Conservation (phyloP, 2,113 vertebrate genomes). For the Calyptomena viridis region DNA sequence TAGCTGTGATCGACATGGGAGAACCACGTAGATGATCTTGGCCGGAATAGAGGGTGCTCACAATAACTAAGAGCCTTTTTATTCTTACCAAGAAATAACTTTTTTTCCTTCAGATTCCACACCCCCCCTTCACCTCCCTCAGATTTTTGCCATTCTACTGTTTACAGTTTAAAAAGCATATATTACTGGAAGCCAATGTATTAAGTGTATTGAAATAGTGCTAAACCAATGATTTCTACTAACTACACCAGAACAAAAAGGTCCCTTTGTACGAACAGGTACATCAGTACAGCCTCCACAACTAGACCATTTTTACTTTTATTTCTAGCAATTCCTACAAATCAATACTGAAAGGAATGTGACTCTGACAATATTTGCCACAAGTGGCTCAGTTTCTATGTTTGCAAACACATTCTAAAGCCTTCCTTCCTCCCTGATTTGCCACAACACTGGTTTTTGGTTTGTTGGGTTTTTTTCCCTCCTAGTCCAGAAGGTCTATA, state of each 20-base stretch:
- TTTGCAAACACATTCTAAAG: background rate
- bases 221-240: background rate
- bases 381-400: background rate
- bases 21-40: background rate
- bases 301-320: background rate
- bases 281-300: background rate
- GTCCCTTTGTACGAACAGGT: background rate
- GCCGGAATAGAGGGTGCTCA: background rate
- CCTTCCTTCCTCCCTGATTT: rapidly evolving
- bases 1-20: background rate
- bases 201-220: background rate
- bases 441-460: background rate
- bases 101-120: background rate
- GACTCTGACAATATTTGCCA: background rate
- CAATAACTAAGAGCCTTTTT: background rate
- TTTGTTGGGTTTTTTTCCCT: rapidly evolving
- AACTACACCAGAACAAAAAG: background rate
- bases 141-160: background rate
- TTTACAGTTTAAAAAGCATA: background rate
- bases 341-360: background rate
- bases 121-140: rapidly evolving
- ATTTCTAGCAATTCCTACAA: background rate
- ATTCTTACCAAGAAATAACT: background rate
- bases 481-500: background rate
- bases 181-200: background rate